phyloP scores from a whole-genome alignment of 2,113 vertebrate species.

The Corvus cornix region DNA sequence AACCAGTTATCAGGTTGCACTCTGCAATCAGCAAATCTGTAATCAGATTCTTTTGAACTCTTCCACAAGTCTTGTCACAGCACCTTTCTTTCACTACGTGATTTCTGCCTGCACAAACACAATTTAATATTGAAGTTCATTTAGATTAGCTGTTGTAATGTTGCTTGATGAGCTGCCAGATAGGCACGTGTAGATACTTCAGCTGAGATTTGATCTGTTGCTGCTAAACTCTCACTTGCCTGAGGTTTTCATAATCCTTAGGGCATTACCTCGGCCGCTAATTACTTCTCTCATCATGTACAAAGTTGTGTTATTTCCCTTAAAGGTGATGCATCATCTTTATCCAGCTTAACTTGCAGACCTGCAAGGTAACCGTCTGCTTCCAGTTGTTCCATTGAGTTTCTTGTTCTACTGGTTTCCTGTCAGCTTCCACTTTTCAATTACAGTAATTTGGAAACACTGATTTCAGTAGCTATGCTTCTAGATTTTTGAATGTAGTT shows the following conservation, averaged over 20 bases:
- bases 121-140: slow-evolving; percentile 28
- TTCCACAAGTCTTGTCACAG: not conserved
- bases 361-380: slow-evolving; percentile 46
- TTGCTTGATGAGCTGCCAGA: slow-evolving; percentile 47
- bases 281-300: slow-evolving; percentile 53
- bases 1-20: not conserved
- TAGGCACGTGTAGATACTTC: not conserved
- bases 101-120: slow-evolving; percentile 39
- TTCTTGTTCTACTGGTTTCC: slow-evolving; percentile 41
- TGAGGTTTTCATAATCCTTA: slow-evolving; percentile 49
- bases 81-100: not conserved
- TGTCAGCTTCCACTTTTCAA: slow-evolving; percentile 34
- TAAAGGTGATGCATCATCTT: slow-evolving; percentile 33
- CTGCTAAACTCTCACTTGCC: slow-evolving; percentile 53
- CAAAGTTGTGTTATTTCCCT: slow-evolving; percentile 61
- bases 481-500: slow-evolving; percentile 28
- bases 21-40: slow-evolving; percentile 27
- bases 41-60: slow-evolving; percentile 45
- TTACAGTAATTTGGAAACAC: not conserved
- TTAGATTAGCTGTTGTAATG: not conserved
- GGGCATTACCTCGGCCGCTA: slow-evolving; percentile 25
- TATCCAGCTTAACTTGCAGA: slow-evolving; percentile 34
- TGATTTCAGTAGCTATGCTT: slow-evolving; percentile 29
- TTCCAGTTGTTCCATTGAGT: slow-evolving; percentile 8
- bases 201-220: slow-evolving; percentile 22